Conservation (phyloP, 2,113 vertebrate species). For the Numenius arquata region DNA sequence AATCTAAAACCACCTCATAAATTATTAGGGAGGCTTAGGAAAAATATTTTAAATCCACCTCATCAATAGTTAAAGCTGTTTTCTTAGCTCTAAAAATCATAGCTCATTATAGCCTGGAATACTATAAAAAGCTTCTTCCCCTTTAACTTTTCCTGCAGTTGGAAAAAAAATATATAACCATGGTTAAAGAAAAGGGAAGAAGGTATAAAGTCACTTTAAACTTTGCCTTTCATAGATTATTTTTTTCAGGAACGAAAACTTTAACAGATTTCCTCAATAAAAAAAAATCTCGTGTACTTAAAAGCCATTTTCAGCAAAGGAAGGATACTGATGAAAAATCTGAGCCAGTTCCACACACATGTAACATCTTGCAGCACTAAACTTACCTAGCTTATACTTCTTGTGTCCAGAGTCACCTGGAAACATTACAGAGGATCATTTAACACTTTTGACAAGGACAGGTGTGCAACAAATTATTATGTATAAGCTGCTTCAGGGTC, state of each 20-base stretch:
- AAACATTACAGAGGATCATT: conserved; percentile 27
- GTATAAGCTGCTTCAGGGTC: conserved; percentile 22
- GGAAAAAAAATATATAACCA: background rate
- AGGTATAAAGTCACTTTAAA: conserved; percentile 4
- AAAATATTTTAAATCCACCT: conserved; percentile 56
- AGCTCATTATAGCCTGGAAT: conserved; percentile 5
- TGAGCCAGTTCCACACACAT: background rate
- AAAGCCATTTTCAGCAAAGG: background rate
- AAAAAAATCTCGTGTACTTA: background rate
- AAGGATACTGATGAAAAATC: background rate
- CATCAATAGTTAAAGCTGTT: conserved; percentile 42
- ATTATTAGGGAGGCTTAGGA: conserved; percentile 38
- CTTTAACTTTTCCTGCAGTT: background rate
- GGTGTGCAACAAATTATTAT: conserved; percentile 44
- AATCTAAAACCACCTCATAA: conserved; percentile 55
- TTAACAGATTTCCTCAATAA: background rate
- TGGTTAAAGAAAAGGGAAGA: background rate
- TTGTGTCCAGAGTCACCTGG: conserved; percentile 2
- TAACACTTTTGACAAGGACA: conserved; percentile 44
- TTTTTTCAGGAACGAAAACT: background rate
- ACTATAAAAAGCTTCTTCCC: conserved; percentile 21
- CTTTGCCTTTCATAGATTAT: background rate
- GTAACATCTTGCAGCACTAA: background rate
- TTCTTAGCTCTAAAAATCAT: conserved; percentile 48
- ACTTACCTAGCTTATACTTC: background rate